phyloP scores from a whole-genome alignment of 2,888 invertebrate genomes.

The Xylota segnis region DNA sequence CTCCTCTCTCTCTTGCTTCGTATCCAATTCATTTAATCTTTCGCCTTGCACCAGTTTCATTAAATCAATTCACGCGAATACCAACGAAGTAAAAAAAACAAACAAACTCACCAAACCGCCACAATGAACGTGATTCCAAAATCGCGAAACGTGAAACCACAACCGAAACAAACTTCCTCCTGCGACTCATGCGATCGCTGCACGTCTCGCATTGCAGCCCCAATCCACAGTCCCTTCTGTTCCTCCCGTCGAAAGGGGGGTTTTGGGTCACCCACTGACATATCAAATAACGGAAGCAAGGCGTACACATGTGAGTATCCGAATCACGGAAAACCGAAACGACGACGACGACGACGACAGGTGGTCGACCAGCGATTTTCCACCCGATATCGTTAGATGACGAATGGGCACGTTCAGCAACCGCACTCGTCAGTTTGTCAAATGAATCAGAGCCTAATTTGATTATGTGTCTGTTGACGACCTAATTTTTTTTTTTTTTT shows the following conservation, averaged over 20 bases:
- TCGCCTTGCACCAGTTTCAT: constrained; percentile 64
- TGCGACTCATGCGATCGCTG: constrained; percentile 5
- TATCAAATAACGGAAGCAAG: constrained; percentile 71
- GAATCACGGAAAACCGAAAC: constrained; percentile 57
- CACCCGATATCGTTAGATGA: constrained; percentile 6
- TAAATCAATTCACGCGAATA: constrained; percentile 43
- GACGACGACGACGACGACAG: constrained; percentile 66
- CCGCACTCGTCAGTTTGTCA: background rate
- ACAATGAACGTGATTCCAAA: constrained; percentile 35
- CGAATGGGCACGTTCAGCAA: constrained; percentile 52
- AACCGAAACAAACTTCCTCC: constrained; percentile 17
- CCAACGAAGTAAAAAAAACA: too few species aligned
- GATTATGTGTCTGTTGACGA: background rate
- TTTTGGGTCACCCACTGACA: constrained; percentile 68
- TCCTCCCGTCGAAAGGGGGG: background rate
- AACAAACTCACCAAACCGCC: background rate
- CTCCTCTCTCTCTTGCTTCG: background rate
- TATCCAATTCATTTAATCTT: constrained; percentile 53
- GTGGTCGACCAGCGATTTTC: constrained; percentile 49
- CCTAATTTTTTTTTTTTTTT: constrained; percentile 5
- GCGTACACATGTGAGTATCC: constrained; percentile 20
- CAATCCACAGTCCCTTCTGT: background rate
- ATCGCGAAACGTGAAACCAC: constrained; percentile 25
- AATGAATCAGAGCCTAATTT: constrained; percentile 54
- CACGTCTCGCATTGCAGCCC: constrained; percentile 43